Base-by-base conservation (phyloP, 1,140 invertebrate genomes). In the Telenomus remus region DNA sequence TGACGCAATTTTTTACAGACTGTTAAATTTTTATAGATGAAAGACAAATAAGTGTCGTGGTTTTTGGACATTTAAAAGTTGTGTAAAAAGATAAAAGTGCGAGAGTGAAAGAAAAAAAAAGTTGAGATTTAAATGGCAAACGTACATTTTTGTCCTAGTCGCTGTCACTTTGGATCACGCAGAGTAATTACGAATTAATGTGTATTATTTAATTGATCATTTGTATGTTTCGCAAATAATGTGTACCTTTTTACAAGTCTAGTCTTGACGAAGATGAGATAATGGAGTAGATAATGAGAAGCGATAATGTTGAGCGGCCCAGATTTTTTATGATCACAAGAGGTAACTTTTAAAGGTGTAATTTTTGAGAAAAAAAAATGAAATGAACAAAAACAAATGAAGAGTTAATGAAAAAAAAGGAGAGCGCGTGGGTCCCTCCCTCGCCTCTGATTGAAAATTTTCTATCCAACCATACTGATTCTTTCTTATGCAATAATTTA, bases 161-260 rank as follows among this genome's bases (percentile, higher is more conserved):
- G 76, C 69, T 73, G 76, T 73, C 64, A 70, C 76, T 72, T 77
- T 77, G 57, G 54, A 69, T 56, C 72, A 64, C 64, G 59, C 69
- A 68, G 48, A 66, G 16, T 66, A 60, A 70, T 71, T 71, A 72
- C 59, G 56, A 63, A 71, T 71, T 68, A 63, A 76, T 76, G 66
- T 76, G 72, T 63, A 72, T 53, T 33, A 56, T 46, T 47, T 61
- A 56, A 66, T 66, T 63, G 57, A 72, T 64, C 65, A 72, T 60
- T 60, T 55, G 61, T 72, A 72, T 59, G 64, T 77, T 72, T 71
- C 77, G 60, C 82, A 85, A 82, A 71, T 82, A 84, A 85, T 84
- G 80, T 85, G 83, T 85, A 86, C 80, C 82, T 84, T 82, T 76
- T 80, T 85, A 84, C 70, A 61, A 73, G 46, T 87, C 86, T 87